phyloP scores from a whole-genome alignment of 2,797 vertebrate species.

The Meda fulgida region DNA sequence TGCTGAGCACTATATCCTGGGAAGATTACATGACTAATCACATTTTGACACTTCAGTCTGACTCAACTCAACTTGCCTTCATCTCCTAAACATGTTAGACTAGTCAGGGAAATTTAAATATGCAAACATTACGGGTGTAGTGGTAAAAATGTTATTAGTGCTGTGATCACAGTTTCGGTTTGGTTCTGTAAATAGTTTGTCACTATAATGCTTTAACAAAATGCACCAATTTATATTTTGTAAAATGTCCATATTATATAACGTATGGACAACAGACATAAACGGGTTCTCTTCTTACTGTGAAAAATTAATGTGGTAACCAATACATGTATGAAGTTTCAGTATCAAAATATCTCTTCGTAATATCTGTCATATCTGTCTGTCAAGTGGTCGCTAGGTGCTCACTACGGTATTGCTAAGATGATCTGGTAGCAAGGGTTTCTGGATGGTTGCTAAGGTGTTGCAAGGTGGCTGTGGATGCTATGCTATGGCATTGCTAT shows the following conservation, averaged over 20 bases:
- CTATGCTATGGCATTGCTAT: too few species aligned
- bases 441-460: not conserved
- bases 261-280: not conserved
- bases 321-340: not conserved
- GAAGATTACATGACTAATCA: constrained; percentile 1
- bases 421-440: not conserved
- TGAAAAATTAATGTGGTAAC: not conserved
- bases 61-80: not conserved
- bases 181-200: not conserved
- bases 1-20: not conserved
- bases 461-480: not conserved
- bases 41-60: not conserved
- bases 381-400: not conserved
- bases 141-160: too few species aligned
- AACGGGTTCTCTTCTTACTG: not conserved
- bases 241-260: not conserved
- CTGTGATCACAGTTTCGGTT: not conserved
- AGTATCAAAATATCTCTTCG: not conserved
- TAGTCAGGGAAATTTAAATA: constrained; percentile 4
- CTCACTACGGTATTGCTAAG: not conserved
- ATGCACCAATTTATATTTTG: not conserved
- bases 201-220: not conserved
- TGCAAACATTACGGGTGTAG: not conserved
- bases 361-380: not conserved
- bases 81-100: constrained; percentile 12